Evolutionary conservation across 2,113 vertebrate species (phyloP).

Genomic region (Leucopsar rothschildi): DNA sequence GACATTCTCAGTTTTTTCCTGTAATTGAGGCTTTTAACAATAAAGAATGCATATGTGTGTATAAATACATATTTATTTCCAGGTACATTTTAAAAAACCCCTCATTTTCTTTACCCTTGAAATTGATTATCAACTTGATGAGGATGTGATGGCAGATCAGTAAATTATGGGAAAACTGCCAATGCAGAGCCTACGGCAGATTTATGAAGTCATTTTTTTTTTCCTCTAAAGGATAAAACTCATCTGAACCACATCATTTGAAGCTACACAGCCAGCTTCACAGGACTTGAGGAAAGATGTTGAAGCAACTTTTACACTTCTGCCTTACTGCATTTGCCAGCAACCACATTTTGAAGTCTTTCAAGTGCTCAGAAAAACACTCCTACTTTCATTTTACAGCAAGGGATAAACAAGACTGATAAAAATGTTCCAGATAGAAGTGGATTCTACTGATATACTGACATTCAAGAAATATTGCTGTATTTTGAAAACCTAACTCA

Average conservation of each 20-base stretch:
- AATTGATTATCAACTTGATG: neutral
- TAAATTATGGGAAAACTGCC: neutral
- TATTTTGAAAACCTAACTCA: neutral
- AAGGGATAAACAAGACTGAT: neutral
- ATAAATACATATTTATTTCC: neutral
- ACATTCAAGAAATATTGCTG: neutral
- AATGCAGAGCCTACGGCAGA: neutral
- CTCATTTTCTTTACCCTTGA: neutral
- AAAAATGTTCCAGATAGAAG: neutral
- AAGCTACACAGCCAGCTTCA: neutral
- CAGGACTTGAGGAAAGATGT: neutral
- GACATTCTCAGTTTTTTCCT: slow-evolving; percentile 9
- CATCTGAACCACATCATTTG: neutral
- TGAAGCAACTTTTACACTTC: neutral
- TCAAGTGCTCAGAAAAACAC: neutral
- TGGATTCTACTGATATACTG: neutral
- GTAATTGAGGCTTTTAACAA: neutral
- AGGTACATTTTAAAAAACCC: neutral
- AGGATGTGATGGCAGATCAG: neutral
- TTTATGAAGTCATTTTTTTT: too few species aligned
- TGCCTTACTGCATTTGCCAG: neutral
- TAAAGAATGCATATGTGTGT: neutral
- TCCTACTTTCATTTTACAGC: neutral
- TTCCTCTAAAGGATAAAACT: neutral
- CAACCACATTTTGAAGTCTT: neutral